These are phyloP conservation scores for Bufotes viridis DNA, from an alignment of 2,797 vertebrate genomes.

Conservation along the genomic window DNA sequence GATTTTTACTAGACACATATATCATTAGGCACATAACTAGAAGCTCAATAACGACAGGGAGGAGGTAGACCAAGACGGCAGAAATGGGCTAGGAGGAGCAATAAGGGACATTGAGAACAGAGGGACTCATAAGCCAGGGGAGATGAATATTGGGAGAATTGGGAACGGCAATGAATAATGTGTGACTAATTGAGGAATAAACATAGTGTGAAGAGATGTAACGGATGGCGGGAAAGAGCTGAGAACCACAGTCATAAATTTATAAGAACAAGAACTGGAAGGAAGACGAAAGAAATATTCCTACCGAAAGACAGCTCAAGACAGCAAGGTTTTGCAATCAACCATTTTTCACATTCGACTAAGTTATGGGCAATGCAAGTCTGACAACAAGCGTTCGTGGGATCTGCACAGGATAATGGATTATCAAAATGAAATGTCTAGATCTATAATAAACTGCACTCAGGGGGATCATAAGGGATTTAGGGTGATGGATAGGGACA, in stretches of 20 bases:
- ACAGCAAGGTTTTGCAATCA: not conserved
- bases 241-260: not conserved
- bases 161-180: constrained; percentile 3
- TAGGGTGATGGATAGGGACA: constrained; percentile 50
- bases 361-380: not conserved
- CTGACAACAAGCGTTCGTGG: not conserved
- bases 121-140: not conserved
- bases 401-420: constrained; percentile 21
- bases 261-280: not conserved
- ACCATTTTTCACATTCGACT: not conserved
- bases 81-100: constrained; percentile 22
- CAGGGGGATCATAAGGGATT: constrained; percentile 47
- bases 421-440: constrained; percentile 46
- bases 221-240: not conserved
- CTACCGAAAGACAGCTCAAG: not conserved
- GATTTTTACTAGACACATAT: constrained; percentile 36
- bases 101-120: not conserved
- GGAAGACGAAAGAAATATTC: not conserved
- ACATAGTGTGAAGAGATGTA: not conserved
- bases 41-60: constrained; percentile 11
- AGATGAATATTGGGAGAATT: not conserved
- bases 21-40: constrained; percentile 38
- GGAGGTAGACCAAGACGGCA: not conserved
- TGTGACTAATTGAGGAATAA: constrained; percentile 25
- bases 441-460: constrained; percentile 44